phyloP scores from a whole-genome alignment of 2,797 vertebrate genomes.

The Pterois miles region DNA sequence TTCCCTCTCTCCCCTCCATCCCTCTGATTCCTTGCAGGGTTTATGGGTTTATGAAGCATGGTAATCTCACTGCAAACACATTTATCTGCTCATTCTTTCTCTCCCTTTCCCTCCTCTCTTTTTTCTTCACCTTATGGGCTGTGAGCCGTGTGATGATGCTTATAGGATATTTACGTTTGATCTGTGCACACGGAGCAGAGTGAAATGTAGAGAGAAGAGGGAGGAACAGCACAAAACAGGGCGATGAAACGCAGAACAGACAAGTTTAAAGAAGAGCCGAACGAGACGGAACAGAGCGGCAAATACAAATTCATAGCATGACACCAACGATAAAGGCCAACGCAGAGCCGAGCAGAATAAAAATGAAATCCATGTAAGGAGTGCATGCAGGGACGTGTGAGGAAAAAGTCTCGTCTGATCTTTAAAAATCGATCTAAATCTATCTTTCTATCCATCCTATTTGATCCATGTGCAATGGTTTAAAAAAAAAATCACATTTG shows the following conservation, averaged over 20 bases:
- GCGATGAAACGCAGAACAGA: neutral
- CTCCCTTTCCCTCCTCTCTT: neutral
- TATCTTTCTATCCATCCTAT: neutral
- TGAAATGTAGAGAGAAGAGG: neutral
- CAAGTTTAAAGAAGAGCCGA: neutral
- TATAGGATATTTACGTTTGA: slow-evolving; percentile 50
- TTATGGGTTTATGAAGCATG: slow-evolving; percentile 55
- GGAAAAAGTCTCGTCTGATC: neutral
- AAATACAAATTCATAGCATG: slow-evolving; percentile 30
- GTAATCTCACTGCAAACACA: slow-evolving; percentile 59
- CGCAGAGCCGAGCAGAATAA: slow-evolving; percentile 16
- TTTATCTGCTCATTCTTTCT: slow-evolving; percentile 49
- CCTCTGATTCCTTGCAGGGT: slow-evolving; percentile 32
- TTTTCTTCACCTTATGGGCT: neutral
- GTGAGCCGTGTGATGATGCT: slow-evolving; percentile 19
- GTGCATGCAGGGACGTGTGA: neutral
- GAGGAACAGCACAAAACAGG: neutral
- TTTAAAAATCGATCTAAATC: neutral
- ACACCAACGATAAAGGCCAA: slow-evolving; percentile 11
- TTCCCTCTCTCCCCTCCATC: slow-evolving; percentile 6
- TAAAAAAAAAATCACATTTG: neutral
- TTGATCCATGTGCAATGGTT: neutral
- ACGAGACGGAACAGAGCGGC: neutral
- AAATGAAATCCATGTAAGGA: slow-evolving; percentile 26
- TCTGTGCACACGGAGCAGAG: slow-evolving; percentile 16